Conservation (phyloP, 2,888 invertebrate genomes). For the Macrophya annulata region DNA sequence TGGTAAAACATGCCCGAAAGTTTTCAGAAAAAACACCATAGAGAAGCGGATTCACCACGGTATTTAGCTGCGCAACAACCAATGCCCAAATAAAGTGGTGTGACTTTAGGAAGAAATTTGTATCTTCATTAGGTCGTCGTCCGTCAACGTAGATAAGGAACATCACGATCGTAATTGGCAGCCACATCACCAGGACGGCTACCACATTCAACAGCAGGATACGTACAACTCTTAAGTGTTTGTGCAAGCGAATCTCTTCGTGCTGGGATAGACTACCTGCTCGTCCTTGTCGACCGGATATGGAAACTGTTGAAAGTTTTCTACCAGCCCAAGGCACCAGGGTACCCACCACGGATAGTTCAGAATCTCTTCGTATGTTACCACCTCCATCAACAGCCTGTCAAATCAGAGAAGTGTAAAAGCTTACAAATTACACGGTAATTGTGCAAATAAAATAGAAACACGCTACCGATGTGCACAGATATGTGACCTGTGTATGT, state of each 20-base stretch:
- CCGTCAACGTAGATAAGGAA: constrained; percentile 82
- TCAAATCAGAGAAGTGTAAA: neutral
- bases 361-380: constrained; percentile 79
- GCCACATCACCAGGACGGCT: constrained; percentile 83
- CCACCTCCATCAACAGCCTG: constrained; percentile 59
- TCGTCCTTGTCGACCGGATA: constrained; percentile 75
- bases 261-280: constrained; percentile 80
- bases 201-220: constrained; percentile 81
- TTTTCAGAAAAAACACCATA: constrained; percentile 82
- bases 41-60: constrained; percentile 82
- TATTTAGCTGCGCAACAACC: constrained; percentile 81
- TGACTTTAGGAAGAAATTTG: constrained; percentile 80
- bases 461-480: neutral
- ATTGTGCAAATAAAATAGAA: neutral
- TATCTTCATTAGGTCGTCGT: constrained; percentile 79
- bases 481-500: too few relatives aligned
- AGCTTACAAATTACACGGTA: neutral
- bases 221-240: constrained; percentile 81
- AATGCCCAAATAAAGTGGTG: constrained; percentile 81
- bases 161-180: constrained; percentile 82
- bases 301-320: constrained; percentile 78
- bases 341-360: constrained; percentile 80
- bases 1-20: constrained; percentile 79
- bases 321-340: constrained; percentile 79
- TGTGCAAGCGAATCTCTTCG: constrained; percentile 81